These are phyloP conservation scores for Gadopsis bispinosus DNA, from an alignment of 2,797 vertebrate genomes.

Conservation along the genomic window DNA sequence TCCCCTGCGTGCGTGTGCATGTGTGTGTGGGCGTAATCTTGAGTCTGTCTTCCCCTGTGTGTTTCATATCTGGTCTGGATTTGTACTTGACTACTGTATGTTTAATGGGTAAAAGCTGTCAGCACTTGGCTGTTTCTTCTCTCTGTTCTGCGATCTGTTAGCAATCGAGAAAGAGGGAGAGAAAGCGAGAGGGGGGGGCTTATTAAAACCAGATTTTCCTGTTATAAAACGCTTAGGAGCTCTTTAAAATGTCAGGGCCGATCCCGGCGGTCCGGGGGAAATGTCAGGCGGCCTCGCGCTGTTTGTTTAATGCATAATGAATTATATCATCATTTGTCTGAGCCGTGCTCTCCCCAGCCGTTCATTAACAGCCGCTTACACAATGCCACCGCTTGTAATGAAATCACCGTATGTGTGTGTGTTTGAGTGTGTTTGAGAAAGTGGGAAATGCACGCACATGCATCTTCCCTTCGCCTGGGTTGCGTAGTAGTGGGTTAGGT, in stretches of 20 bases:
- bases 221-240: slow-evolving; percentile 99
- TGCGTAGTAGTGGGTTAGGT: neutral
- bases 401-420: slow-evolving; percentile 52
- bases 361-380: slow-evolving; percentile 85
- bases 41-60: slow-evolving; percentile 59
- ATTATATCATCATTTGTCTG: slow-evolving; percentile 91
- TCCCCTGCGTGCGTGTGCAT: slow-evolving; percentile 43
- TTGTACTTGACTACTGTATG: slow-evolving; percentile 96
- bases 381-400: slow-evolving; percentile 68
- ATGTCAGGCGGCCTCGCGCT: slow-evolving; percentile 94
- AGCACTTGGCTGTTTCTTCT: slow-evolving; percentile 77
- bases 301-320: slow-evolving; percentile 99
- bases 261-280: slow-evolving; percentile 95
- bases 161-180: slow-evolving; percentile 86
- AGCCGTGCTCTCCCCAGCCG: slow-evolving; percentile 81
- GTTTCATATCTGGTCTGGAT: slow-evolving; percentile 90
- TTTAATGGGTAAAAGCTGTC: slow-evolving; percentile 99
- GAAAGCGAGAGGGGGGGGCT: slow-evolving; percentile 82
- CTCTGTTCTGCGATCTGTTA: slow-evolving; percentile 89
- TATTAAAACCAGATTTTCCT: slow-evolving; percentile 99
- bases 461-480: neutral
- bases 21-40: slow-evolving; percentile 52
- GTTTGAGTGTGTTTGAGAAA: slow-evolving; percentile 22
- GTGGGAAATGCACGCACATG: neutral
- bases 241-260: slow-evolving; percentile 99